Conservation (phyloP, 2,888 invertebrate genomes). For the Cantharis flavilabris region DNA sequence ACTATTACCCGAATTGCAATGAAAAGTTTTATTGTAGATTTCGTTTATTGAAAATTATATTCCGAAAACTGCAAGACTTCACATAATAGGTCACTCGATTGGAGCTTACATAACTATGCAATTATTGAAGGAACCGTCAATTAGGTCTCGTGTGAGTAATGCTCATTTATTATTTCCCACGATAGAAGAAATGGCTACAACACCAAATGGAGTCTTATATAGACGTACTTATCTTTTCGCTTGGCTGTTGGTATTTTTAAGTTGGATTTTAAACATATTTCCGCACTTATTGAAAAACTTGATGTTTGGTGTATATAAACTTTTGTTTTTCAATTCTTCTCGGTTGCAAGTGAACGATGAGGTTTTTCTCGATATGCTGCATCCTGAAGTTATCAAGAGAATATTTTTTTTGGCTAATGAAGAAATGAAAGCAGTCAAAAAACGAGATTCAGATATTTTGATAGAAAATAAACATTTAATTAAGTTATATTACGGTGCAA, state of each 20-base stretch:
- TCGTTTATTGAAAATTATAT: slow-evolving; percentile 74
- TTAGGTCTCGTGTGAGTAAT: slow-evolving; percentile 61
- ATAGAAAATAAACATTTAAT: slow-evolving; percentile 64
- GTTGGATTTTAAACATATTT: slow-evolving; percentile 57
- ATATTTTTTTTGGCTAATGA: slow-evolving; percentile 74
- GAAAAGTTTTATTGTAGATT: slow-evolving; percentile 46
- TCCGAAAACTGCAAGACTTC: slow-evolving; percentile 69
- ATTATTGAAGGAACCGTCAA: slow-evolving; percentile 62
- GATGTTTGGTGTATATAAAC: slow-evolving; percentile 63
- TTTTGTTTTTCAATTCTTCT: slow-evolving; percentile 57
- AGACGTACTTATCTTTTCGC: slow-evolving; percentile 60
- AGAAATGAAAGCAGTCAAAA: slow-evolving; percentile 78
- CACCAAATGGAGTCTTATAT: slow-evolving; percentile 71
- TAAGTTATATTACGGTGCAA: slow-evolving; percentile 78
- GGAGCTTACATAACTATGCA: slow-evolving; percentile 83
- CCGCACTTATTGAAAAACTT: slow-evolving; percentile 59
- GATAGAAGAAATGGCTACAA: slow-evolving; percentile 77
- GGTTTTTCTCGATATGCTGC: slow-evolving; percentile 56
- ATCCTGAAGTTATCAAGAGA: slow-evolving; percentile 65
- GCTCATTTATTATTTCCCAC: slow-evolving; percentile 84
- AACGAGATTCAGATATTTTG: slow-evolving; percentile 68
- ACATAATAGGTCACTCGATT: slow-evolving; percentile 87
- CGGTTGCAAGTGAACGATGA: slow-evolving; percentile 58
- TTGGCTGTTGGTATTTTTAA: slow-evolving; percentile 52
- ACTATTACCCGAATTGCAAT: neutral